Conservation (phyloP, 1,140 invertebrate species). For the Macrotrachela quadricornifera region DNA sequence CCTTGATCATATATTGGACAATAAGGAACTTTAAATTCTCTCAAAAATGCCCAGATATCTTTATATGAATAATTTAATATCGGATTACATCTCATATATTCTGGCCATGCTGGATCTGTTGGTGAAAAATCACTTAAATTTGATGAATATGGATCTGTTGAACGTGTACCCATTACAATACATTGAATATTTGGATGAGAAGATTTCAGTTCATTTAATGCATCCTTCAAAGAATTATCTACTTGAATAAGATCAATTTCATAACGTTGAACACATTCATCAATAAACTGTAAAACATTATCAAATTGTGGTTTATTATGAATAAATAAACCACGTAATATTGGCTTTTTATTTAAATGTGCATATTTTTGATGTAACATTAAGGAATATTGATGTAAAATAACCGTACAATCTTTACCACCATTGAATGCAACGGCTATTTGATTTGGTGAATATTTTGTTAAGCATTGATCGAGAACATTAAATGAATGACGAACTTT, state of each 20-base stretch:
- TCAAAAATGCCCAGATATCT: conserved; percentile 67
- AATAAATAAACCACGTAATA: too few relatives aligned
- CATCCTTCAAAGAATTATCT: not conserved
- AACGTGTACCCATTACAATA: conserved; percentile 4
- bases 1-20: conserved; percentile 67
- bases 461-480: conserved; percentile 3
- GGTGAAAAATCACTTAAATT: conserved; percentile 34
- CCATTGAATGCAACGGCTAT: conserved; percentile 8
- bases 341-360: too few relatives aligned
- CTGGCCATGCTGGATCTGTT: conserved; percentile 67
- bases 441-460: not conserved
- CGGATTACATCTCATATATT: conserved; percentile 61
- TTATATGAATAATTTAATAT: conserved; percentile 67
- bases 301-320: too few relatives aligned
- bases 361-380: too few relatives aligned
- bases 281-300: too few relatives aligned
- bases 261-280: not conserved
- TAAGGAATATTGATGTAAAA: not conserved
- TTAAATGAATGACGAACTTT: not conserved
- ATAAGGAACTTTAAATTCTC: conserved; percentile 53
- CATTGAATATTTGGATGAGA: not conserved
- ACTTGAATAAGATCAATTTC: not conserved
- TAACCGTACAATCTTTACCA: conserved; percentile 7
- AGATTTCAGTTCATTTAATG: conserved; percentile 1
- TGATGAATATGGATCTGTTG: conserved; percentile 4